phyloP scores from a whole-genome alignment of 2,888 invertebrate species.

The Aphodius sticticus region DNA sequence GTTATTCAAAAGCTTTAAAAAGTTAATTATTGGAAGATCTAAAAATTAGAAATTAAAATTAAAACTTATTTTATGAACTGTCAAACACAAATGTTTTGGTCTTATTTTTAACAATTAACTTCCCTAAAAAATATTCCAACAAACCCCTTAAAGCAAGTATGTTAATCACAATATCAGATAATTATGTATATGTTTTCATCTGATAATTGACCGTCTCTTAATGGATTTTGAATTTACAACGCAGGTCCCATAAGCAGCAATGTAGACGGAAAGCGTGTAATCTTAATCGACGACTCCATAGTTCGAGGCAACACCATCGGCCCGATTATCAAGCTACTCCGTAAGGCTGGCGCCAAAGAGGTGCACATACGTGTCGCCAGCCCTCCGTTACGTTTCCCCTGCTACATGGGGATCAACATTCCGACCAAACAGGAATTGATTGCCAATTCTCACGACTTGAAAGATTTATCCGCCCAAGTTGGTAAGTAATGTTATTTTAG shows the following conservation, averaged over 20 bases:
- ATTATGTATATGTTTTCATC: too few relatives aligned
- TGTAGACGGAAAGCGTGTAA: constrained; percentile 85
- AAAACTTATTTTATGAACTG: background rate
- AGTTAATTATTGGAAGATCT: too few relatives aligned
- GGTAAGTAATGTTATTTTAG: constrained; percentile 66
- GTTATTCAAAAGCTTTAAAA: too few relatives aligned
- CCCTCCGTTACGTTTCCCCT: constrained; percentile 92
- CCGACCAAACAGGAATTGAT: constrained; percentile 97
- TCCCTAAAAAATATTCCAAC: background rate
- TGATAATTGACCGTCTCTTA: too few relatives aligned
- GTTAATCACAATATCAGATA: too few relatives aligned
- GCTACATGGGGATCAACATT: constrained; percentile 99
- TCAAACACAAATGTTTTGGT: background rate
- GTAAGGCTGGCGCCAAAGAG: constrained; percentile 93
- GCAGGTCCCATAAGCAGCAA: constrained; percentile 86
- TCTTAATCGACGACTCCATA: constrained; percentile 97
- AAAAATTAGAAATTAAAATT: too few relatives aligned
- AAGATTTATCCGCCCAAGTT: constrained; percentile 84
- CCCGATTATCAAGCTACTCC: constrained; percentile 90
- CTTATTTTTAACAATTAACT: constrained; percentile 20
- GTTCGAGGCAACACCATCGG: constrained; percentile 97
- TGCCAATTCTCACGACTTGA: constrained; percentile 83
- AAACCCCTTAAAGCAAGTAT: too few relatives aligned
- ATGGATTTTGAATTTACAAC: background rate
- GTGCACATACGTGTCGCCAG: constrained; percentile 98